Evolutionary conservation across 1,140 invertebrate genomes (phyloP), one percentile per base, ranked within the genome.

Genomic region (Mercenaria mercenaria): DNA sequence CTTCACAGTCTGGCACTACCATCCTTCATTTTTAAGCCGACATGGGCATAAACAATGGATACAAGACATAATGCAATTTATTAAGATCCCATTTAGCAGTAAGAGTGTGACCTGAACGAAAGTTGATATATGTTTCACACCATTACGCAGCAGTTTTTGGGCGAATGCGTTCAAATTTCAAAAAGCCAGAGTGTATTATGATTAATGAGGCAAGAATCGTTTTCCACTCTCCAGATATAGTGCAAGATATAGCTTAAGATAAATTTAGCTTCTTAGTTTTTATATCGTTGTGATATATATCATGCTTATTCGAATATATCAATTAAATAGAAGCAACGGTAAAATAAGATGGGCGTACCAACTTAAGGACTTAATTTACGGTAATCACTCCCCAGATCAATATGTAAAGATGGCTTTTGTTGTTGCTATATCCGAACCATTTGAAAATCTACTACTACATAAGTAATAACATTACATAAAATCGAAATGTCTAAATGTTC

Each of bases 121-220:
- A 72, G 67, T 72, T 72, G 29, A 72, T 72, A 72, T 72, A 72
- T 72, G 20, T 72, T 72, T 72, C 67, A 10, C 67, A 52, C 50
- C 32, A 85, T 85, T 85, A 85, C 83, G 67, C 37, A 56, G 83
- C 83, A 85, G 43, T 74, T 85, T 85, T 74, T 23, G 26, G 43
- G 41, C 15, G 47, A 47, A 37, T 74, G n/a, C 26, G 69, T 74
- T 85, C 83, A 41, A 34, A 52, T 85, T 85, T 85, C 83, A 85
- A 74, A 85, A 67, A 84, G 0, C 59, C 15, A 20, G 37, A 39
- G 43, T 23, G 47, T 85, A 29, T 6, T 74, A 74, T 85, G 83
- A 85, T 85, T 85, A 74, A 85, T 74, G 83, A 76, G 43, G 0
- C 47, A 20, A 37, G 29, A 74, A 72, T 85, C 83, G 69, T 56